Percentiles rank a stretch among this genome's conserved stretches.
Conservation (phyloP, 2,113 vertebrate genomes). For the Lepisosteus osseus region DNA sequence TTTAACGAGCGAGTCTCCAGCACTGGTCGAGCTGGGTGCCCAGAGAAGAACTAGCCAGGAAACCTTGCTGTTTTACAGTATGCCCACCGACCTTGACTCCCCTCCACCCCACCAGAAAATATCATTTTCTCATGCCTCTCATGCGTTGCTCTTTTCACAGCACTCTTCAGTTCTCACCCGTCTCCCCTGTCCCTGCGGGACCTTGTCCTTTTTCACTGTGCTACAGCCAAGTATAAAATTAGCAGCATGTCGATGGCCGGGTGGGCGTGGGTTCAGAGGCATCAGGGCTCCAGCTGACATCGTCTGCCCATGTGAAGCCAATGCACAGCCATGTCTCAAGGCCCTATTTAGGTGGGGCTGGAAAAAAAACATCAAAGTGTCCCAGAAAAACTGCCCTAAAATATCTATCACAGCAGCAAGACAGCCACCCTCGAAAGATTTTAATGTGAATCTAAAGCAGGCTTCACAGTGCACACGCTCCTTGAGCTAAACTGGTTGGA, state of each 20-base stretch:
- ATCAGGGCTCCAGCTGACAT: neutral
- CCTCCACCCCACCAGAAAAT: neutral
- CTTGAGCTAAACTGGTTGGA: too few species aligned
- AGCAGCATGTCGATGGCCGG: neutral
- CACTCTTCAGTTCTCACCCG: neutral
- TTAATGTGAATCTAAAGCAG: neutral
- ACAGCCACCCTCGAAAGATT: neutral
- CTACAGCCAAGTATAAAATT: neutral
- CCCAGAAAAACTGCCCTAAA: too few species aligned
- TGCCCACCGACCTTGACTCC: neutral
- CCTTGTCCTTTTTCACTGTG: conserved; percentile 1
- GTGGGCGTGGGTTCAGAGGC: neutral
- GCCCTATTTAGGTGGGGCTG: neutral
- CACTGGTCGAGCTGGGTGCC: too few species aligned
- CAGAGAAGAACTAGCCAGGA: neutral
- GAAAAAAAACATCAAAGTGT: neutral
- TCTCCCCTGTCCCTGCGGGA: neutral
- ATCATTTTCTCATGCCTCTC: conserved; percentile 2
- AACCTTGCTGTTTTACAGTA: neutral
- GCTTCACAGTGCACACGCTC: neutral
- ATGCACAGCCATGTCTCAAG: neutral
- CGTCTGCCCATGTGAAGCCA: neutral
- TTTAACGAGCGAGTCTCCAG: too few species aligned
- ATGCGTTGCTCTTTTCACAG: neutral
- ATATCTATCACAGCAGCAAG: too few species aligned